phyloP scores from a whole-genome alignment of 1,140 invertebrate species.

The Drosophila sulfurigaster region DNA sequence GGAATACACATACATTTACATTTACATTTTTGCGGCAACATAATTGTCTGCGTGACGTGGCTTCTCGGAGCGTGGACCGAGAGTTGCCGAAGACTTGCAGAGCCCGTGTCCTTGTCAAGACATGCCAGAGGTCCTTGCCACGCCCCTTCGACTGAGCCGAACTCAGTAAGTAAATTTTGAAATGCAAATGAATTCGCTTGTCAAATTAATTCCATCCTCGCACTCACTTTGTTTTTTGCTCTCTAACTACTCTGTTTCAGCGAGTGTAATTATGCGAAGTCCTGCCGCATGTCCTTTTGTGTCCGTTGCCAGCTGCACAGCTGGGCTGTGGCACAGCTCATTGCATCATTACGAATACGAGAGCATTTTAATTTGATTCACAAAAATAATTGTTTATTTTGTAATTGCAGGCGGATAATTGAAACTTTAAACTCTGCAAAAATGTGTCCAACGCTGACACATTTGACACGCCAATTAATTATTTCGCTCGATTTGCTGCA shows the following conservation, averaged over 20 bases:
- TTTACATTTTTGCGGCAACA: slow-evolving; percentile 61
- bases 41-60: slow-evolving; percentile 59
- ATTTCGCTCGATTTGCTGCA: neutral
- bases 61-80: slow-evolving; percentile 13
- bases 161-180: slow-evolving; percentile 51
- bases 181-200: slow-evolving; percentile 61
- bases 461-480: slow-evolving; percentile 8
- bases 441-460: neutral
- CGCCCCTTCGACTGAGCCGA: neutral
- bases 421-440: slow-evolving; percentile 9
- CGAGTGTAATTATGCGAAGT: slow-evolving; percentile 3
- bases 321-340: neutral
- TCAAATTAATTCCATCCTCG: slow-evolving; percentile 47
- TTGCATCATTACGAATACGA: slow-evolving; percentile 33
- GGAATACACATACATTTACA: slow-evolving; percentile 21
- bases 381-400: slow-evolving; percentile 46
- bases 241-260: neutral
- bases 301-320: neutral
- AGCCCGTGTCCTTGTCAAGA: slow-evolving; percentile 28
- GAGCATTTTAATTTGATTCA: slow-evolving; percentile 20
- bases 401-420: slow-evolving; percentile 33
- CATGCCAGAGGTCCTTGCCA: neutral
- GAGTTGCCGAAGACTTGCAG: slow-evolving; percentile 41
- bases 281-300: neutral
- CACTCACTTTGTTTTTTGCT: neutral